phyloP scores from a whole-genome alignment of 2,888 invertebrate genomes.

The Agrotis puta region DNA sequence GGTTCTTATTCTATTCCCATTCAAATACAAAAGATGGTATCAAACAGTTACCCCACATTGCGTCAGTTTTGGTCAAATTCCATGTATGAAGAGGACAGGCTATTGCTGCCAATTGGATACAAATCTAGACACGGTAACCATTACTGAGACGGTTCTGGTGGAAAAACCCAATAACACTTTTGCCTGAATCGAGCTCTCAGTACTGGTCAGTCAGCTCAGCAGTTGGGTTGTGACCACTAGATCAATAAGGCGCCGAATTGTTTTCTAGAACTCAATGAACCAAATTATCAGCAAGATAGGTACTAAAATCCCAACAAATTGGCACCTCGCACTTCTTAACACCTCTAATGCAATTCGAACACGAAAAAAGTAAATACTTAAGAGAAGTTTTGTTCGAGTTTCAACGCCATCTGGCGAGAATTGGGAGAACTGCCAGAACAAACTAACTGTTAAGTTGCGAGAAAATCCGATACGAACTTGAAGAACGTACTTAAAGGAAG shows the following conservation, averaged over 20 bases:
- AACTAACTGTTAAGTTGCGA: conserved; percentile 65
- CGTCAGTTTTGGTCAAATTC: too few relatives aligned
- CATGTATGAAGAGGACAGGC: too few relatives aligned
- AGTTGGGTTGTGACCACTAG: too few relatives aligned
- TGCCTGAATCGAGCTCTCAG: too few relatives aligned
- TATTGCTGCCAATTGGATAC: too few relatives aligned
- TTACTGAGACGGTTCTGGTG: too few relatives aligned
- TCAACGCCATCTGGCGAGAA: conserved; percentile 81
- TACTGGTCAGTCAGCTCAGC: too few relatives aligned
- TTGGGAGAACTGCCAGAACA: conserved; percentile 84
- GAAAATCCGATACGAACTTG: conserved; percentile 63
- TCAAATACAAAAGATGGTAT: too few relatives aligned
- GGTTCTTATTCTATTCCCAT: too few relatives aligned
- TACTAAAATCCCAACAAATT: conserved; percentile 44
- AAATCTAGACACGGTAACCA: too few relatives aligned
- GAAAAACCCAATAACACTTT: too few relatives aligned
- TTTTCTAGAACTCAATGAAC: neutral
- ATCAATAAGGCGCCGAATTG: neutral
- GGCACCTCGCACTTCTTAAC: conserved; percentile 49
- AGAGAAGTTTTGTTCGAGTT: conserved; percentile 74
- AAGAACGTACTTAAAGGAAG: conserved; percentile 40
- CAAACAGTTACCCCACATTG: too few relatives aligned
- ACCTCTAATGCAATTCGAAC: conserved; percentile 59
- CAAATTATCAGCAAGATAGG: neutral
- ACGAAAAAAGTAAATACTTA: conserved; percentile 68